A percentile compares a stretch with the other conserved stretches of the same genome.
These are phyloP conservation scores for Aptenodytes forsteri DNA, from an alignment of 2,113 vertebrate species.

Conservation along the genomic window DNA sequence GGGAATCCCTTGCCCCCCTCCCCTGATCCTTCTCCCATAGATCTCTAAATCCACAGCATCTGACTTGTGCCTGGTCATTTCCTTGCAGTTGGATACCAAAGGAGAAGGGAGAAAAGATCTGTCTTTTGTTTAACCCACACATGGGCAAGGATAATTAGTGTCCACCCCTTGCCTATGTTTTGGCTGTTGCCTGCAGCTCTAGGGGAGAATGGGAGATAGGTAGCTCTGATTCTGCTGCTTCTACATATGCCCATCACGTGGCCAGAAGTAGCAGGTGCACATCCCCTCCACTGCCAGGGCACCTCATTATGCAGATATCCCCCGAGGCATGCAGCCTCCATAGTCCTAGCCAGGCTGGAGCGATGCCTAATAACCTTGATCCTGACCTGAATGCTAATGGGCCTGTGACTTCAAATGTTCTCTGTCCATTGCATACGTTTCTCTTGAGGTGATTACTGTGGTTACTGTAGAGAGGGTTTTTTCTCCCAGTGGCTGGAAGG, in stretches of 20 bases:
- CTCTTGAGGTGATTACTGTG: not conserved
- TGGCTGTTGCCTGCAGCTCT: not conserved
- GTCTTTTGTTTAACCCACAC: not conserved
- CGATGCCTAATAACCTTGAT: slow-evolving; percentile 7
- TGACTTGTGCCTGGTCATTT: not conserved
- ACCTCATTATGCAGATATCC: slow-evolving; percentile 22
- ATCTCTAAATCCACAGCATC: not conserved
- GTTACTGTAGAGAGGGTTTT: not conserved
- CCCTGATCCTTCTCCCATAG: not conserved
- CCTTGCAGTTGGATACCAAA: not conserved
- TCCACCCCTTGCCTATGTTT: not conserved
- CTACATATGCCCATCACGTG: not conserved
- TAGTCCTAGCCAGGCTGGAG: not conserved
- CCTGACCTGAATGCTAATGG: slow-evolving; percentile 43
- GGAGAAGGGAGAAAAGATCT: not conserved
- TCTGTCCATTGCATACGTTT: not conserved
- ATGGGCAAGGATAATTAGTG: not conserved
- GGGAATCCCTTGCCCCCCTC: not conserved
- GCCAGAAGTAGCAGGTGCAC: not conserved
- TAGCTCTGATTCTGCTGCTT: not conserved
- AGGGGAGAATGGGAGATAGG: not conserved
- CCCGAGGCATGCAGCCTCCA: not conserved
- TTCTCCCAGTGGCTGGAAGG: not conserved
- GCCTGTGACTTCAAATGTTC: not conserved
- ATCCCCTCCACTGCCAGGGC: not conserved